Conservation (phyloP, 2,113 vertebrate species). For the Micromys minutus region DNA sequence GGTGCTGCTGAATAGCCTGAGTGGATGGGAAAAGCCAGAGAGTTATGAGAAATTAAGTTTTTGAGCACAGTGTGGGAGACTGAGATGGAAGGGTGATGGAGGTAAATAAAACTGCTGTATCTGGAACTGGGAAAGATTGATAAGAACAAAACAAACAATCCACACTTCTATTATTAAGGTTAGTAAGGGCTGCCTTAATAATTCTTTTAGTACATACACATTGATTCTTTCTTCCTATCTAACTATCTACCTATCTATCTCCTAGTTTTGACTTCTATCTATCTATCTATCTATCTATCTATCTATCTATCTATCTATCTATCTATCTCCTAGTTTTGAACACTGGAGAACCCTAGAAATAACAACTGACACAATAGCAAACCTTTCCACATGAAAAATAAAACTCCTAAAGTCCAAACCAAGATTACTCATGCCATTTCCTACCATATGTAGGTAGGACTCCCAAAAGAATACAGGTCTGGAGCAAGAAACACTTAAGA, state of each 20-base stretch:
- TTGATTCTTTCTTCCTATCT: background rate
- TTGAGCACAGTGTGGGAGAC: background rate
- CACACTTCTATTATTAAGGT: background rate
- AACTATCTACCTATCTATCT: background rate
- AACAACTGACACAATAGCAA: conserved; percentile 14
- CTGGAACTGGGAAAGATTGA: background rate
- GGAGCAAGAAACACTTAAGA: conserved; percentile 1
- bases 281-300: too few relatives aligned
- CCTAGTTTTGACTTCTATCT: too few relatives aligned
- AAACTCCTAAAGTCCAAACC: conserved; percentile 20
- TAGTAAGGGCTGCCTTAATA: too few relatives aligned
- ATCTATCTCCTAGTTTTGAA: background rate
- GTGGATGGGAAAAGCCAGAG: background rate
- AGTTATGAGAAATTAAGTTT: conserved; percentile 27
- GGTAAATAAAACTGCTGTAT: conserved; percentile 24
- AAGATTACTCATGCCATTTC: conserved; percentile 19
- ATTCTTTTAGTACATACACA: background rate
- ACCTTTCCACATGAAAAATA: background rate
- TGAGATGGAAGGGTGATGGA: background rate
- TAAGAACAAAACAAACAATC: background rate
- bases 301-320: background rate
- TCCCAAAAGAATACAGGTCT: conserved; percentile 10
- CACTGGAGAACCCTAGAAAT: background rate
- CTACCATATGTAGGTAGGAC: conserved; percentile 8
- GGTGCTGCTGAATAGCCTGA: background rate